Percentiles rank a stretch among this genome's conserved stretches.
Conservation (phyloP, 1,140 invertebrate species). For the Drosophila auraria region DNA sequence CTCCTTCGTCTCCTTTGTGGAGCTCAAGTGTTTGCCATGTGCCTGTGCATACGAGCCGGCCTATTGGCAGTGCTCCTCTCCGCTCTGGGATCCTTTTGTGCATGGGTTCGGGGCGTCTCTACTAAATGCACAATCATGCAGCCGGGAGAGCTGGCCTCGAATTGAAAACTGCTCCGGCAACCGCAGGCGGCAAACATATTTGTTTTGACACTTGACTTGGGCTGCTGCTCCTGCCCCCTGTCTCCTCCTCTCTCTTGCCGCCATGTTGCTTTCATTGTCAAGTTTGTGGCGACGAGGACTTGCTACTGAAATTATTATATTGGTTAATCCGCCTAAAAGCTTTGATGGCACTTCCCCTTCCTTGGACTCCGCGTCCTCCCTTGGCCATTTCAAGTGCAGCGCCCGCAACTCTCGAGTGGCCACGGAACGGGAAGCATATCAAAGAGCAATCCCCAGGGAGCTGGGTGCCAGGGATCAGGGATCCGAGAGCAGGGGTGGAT, state of each 20-base stretch:
- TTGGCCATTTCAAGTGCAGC: constrained; percentile 64
- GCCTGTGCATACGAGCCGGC: constrained; percentile 67
- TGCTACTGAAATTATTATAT: constrained; percentile 62
- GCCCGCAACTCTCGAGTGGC: constrained; percentile 71
- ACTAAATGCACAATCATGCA: constrained; percentile 78
- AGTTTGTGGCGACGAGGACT: constrained; percentile 50
- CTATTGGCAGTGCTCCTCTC: constrained; percentile 30
- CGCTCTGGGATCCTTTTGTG: constrained; percentile 11
- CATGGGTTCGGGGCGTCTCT: constrained; percentile 32
- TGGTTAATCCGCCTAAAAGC: constrained; percentile 80
- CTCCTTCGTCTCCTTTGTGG: constrained; percentile 4
- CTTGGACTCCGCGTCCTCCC: constrained; percentile 6
- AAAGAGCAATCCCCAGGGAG: constrained; percentile 50
- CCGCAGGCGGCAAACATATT: constrained; percentile 62
- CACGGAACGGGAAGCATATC: constrained; percentile 53
- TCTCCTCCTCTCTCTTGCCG: neutral
- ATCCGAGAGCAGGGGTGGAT: constrained; percentile 20
- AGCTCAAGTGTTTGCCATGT: constrained; percentile 73
- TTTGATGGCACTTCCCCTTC: constrained; percentile 60
- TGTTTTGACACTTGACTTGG: constrained; percentile 68
- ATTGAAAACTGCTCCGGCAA: constrained; percentile 57
- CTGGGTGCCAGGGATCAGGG: constrained; percentile 43
- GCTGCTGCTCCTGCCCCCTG: neutral
- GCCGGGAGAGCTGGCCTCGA: constrained; percentile 22
- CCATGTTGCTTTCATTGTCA: constrained; percentile 69